phyloP scores from a whole-genome alignment of 2,113 vertebrate species.

The Semnornis frantzii region DNA sequence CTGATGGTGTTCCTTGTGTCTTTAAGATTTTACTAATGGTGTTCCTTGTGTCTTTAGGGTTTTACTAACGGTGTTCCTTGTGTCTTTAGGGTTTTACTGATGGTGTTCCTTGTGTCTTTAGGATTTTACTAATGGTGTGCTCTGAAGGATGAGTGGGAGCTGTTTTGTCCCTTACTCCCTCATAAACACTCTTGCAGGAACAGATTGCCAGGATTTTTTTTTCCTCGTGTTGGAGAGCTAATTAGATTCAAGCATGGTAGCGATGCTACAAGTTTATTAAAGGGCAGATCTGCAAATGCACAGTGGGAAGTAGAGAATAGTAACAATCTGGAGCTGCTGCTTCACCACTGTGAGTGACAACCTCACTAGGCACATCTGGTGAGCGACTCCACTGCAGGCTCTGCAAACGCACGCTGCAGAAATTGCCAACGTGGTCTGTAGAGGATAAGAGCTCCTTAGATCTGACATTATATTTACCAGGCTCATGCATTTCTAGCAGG shows the following conservation, averaged over 20 bases:
- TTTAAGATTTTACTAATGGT: too few species aligned
- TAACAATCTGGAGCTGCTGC: background rate
- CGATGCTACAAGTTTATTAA: background rate
- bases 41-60: too few species aligned
- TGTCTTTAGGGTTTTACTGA: too few species aligned
- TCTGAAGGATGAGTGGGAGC: background rate
- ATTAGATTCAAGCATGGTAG: background rate
- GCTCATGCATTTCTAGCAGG: conserved; percentile 50
- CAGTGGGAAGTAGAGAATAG: background rate
- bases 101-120: background rate
- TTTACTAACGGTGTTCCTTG: too few species aligned
- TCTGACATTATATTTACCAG: conserved; percentile 73
- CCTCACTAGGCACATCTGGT: conserved; percentile 68
- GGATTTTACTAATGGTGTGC: background rate
- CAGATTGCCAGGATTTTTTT: background rate
- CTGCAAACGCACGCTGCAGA: conserved; percentile 26
- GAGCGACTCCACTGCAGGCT: conserved; percentile 41
- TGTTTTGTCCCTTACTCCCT: background rate
- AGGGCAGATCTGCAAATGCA: background rate
- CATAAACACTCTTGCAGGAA: background rate
- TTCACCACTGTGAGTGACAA: conserved; percentile 15
- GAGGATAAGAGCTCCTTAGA: conserved; percentile 74
- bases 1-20: too few species aligned
- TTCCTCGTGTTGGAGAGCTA: background rate
- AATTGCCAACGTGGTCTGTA: conserved; percentile 61